Conservation (phyloP, 2,113 vertebrate genomes). For the Petroica traversi region DNA sequence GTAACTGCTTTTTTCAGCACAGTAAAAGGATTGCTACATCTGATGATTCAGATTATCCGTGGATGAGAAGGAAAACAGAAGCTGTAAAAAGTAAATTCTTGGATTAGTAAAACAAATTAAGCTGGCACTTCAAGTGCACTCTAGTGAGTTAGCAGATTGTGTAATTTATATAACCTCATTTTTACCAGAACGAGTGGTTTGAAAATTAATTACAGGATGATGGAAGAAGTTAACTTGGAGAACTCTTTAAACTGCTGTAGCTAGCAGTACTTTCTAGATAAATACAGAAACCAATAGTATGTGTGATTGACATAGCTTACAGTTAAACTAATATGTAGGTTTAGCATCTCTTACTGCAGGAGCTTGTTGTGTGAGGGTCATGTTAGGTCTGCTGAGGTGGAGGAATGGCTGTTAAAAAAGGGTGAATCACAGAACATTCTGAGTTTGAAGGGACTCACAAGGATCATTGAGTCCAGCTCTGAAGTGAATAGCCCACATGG, state of each 20-base stretch:
- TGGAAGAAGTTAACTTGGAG: neutral
- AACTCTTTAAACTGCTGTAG: neutral
- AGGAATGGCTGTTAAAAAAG: neutral
- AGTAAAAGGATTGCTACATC: neutral
- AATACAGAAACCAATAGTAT: neutral
- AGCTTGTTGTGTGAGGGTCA: neutral
- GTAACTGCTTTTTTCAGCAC: neutral
- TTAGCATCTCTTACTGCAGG: neutral
- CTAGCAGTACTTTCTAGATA: neutral
- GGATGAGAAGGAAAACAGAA: neutral
- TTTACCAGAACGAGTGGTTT: neutral
- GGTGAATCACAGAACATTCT: neutral
- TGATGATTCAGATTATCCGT: neutral
- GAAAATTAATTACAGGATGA: neutral
- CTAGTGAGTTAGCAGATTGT: neutral
- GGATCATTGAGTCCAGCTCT: fast-evolving
- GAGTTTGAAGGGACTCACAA: neutral
- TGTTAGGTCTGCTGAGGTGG: neutral
- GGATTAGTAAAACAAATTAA: neutral
- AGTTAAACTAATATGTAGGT: neutral
- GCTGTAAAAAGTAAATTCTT: neutral
- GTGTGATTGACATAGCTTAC: neutral
- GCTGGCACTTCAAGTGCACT: neutral
- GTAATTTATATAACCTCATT: neutral
- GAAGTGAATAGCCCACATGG: neutral